phyloP scores from a whole-genome alignment of 1,140 invertebrate genomes.

The Zaprionus ghesquierei region DNA sequence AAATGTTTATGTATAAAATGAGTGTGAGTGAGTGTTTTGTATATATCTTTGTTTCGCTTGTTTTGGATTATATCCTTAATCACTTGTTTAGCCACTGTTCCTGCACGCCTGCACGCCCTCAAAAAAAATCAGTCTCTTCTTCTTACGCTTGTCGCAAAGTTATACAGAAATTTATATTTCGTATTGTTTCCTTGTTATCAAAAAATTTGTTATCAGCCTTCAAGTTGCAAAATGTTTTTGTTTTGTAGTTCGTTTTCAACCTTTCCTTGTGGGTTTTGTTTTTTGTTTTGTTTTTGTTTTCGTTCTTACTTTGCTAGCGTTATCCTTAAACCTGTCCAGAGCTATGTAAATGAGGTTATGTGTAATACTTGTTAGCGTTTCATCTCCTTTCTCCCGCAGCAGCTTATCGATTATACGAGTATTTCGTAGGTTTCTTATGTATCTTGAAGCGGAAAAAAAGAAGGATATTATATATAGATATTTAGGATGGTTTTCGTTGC shows the following conservation, averaged over 20 bases:
- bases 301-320: slow-evolving; percentile 59
- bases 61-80: slow-evolving; percentile 71
- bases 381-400: background rate
- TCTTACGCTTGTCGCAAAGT: slow-evolving; percentile 73
- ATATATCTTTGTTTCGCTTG: slow-evolving; percentile 8
- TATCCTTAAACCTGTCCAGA: slow-evolving; percentile 72
- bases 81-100: slow-evolving; percentile 59
- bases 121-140: slow-evolving; percentile 79
- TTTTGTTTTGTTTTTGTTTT: slow-evolving; percentile 37
- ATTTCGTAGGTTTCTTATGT: background rate
- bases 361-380: background rate
- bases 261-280: no score
- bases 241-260: slow-evolving; percentile 26
- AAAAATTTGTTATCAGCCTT: slow-evolving; percentile 76
- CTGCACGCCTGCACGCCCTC: slow-evolving; percentile 22
- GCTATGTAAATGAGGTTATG: slow-evolving; percentile 8
- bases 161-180: slow-evolving; percentile 39
- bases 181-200: slow-evolving; percentile 57
- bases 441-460: background rate
- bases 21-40: slow-evolving; percentile 5
- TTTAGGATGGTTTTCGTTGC: no score
- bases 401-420: background rate
- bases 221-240: slow-evolving; percentile 63
- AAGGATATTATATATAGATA: background rate
- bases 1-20: background rate